phyloP scores from a whole-genome alignment of 1,140 invertebrate species.

The Drosophila novamexicana region DNA sequence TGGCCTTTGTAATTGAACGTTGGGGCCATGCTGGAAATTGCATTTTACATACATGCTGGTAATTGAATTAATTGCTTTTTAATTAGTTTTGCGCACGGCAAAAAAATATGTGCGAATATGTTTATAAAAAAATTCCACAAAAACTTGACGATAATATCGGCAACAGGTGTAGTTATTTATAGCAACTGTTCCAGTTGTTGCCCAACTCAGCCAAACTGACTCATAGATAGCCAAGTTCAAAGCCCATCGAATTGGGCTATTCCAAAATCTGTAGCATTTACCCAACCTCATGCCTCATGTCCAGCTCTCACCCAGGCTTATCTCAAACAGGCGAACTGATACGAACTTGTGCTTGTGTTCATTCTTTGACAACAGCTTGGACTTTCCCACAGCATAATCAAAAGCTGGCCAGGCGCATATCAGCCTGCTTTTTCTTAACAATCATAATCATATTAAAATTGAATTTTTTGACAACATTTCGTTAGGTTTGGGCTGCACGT shows the following conservation, averaged over 20 bases:
- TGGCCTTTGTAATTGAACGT: conserved; percentile 23
- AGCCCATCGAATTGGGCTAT: conserved; percentile 1
- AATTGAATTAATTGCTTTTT: conserved; percentile 63
- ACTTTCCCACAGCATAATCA: conserved; percentile 4
- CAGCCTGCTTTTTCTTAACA: background rate
- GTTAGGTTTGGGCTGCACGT: background rate
- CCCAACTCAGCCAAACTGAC: background rate
- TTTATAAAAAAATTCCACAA: conserved; percentile 3
- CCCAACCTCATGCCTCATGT: background rate
- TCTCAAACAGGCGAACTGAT: background rate
- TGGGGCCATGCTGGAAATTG: conserved; percentile 27
- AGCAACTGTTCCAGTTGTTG: conserved; percentile 1
- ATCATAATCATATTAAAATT: background rate
- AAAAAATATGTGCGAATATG: conserved; percentile 1
- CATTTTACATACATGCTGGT: conserved; percentile 6
- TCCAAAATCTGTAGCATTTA: conserved; percentile 5
- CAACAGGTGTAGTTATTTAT: conserved; percentile 12
- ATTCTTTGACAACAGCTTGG: background rate
- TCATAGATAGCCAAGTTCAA: conserved; percentile 1
- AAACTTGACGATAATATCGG: conserved; percentile 19
- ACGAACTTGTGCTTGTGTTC: background rate
- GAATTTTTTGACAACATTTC: conserved; percentile 10
- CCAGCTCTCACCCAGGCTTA: conserved; percentile 5
- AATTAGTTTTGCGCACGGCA: conserved; percentile 53
- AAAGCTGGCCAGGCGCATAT: background rate